Conservation (phyloP, 2,888 invertebrate genomes). For the Epirrhoe tristata region DNA sequence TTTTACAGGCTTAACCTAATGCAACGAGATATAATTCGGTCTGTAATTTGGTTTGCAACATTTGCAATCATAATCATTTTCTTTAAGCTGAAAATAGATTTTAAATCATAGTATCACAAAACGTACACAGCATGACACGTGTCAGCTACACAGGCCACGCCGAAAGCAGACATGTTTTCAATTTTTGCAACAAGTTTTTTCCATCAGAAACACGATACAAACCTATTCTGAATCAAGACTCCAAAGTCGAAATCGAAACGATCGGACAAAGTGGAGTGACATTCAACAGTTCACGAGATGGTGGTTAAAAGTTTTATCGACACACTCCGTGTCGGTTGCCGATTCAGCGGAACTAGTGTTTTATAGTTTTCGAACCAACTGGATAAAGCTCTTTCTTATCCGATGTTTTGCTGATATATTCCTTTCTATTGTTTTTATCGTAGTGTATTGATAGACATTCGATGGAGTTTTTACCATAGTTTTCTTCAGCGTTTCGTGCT, state of each 20-base stretch:
- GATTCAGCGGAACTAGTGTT: slow-evolving; percentile 29
- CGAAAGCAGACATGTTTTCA: background rate
- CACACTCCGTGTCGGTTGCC: slow-evolving; percentile 28
- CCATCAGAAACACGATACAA: background rate
- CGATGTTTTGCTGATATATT: background rate
- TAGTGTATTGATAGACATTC: background rate
- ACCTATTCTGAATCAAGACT: slow-evolving; percentile 21
- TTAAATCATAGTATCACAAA: background rate
- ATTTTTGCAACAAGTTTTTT: background rate
- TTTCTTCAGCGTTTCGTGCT: too few species aligned
- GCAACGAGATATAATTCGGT: too few species aligned
- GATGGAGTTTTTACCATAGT: background rate
- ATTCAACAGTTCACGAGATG: slow-evolving; percentile 35
- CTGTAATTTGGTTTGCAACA: too few species aligned
- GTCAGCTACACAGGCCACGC: background rate
- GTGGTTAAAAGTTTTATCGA: slow-evolving; percentile 43
- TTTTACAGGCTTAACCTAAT: too few species aligned
- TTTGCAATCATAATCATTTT: too few species aligned
- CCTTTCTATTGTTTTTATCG: background rate
- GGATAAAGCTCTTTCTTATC: slow-evolving; percentile 26
- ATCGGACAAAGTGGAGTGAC: slow-evolving; percentile 29
- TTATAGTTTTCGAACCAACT: slow-evolving; percentile 28
- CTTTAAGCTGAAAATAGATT: too few species aligned
- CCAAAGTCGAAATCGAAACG: slow-evolving; percentile 32
- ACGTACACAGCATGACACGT: background rate